Base-by-base conservation (phyloP, 2,797 vertebrate genomes). In the Lepus townsendii region DNA sequence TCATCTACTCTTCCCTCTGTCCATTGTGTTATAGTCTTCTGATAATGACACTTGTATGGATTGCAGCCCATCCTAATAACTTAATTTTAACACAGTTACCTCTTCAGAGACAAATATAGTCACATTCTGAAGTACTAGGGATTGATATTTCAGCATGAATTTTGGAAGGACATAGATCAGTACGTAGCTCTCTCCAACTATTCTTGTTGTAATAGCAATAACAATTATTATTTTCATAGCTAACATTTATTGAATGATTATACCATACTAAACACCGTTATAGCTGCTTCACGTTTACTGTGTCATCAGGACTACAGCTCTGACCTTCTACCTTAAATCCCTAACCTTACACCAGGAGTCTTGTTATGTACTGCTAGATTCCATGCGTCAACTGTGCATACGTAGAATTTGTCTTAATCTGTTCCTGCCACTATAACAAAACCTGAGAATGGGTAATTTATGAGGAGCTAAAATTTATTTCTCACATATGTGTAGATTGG, bases 21-120 rank as follows among this genome's bases (percentile, higher is more conserved):
- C 84, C 38, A 69, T 27, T 82, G 19, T 75, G 30, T 32, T 52
- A 27, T 50, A 47, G n/a, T 79, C 8, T 71, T 78, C 24, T 75
- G 88, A 27, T 22, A 87, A 68, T 32, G 68, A 22, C 16, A 42
- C 5, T 4, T 32, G 5, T 82, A 16, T 82, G 60, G 14, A 24
- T 47, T 27, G 52, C 38, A 30, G 17, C 1, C 17, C 6, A 69
- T 0, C 1, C 60, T 42, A 32, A 19, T 17, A 6, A 76, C 14
- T 4, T 50, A 19, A 72, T 82, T 65, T 90, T 47, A 63, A 77
- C 20, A 54, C 78, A 68, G 4, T 35, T 52, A n/a, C 24, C n/a
- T 76, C 57, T 83, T 85, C 77, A 68, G 54, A 82, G 26, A 77
- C n/a, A 73, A 91, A 82, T 76, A 54, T 7, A 83, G n/a, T 85